Evolutionary conservation across 1,140 invertebrate genomes (phyloP).

Genomic region (Calliphora vicina): DNA sequence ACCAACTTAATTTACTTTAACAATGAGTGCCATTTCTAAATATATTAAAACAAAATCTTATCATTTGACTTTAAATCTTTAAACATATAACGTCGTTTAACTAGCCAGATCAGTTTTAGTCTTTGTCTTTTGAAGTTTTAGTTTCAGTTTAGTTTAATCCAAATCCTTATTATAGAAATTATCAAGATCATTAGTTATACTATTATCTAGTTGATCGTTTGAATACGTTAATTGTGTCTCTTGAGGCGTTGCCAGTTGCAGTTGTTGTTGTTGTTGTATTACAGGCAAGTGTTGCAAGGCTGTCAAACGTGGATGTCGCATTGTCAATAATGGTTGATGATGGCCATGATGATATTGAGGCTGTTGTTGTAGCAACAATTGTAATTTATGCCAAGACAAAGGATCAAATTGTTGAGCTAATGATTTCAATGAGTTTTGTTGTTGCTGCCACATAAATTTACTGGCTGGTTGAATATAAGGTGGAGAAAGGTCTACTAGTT

Average conservation of each 20-base stretch:
- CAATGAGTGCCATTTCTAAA: conserved; percentile 1
- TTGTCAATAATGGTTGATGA: conserved; percentile 21
- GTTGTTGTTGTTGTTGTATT: conserved; percentile 39
- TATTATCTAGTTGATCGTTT: conserved; percentile 15
- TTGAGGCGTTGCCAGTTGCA: conserved; percentile 36
- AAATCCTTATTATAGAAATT: conserved; percentile 22
- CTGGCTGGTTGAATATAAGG: conserved; percentile 41
- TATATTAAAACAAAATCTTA: neutral
- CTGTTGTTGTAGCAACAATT: conserved; percentile 47
- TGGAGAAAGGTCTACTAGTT: conserved; percentile 43
- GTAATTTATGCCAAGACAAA: conserved; percentile 45
- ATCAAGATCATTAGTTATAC: conserved; percentile 13
- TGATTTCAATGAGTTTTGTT: conserved; percentile 30
- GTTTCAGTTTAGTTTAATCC: neutral
- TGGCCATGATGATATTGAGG: conserved; percentile 38
- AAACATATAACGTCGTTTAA: neutral
- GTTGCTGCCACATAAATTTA: conserved; percentile 38
- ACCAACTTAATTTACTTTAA: neutral
- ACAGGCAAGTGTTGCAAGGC: conserved; percentile 35
- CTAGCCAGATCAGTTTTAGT: neutral
- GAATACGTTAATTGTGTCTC: conserved; percentile 20
- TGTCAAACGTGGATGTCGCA: conserved; percentile 21
- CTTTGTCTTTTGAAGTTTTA: too few relatives aligned
- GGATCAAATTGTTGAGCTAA: conserved; percentile 26
- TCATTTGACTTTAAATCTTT: neutral